These are phyloP conservation scores for Hycleus cichorii DNA, from an alignment of 1,140 invertebrate genomes.

Conservation along the genomic window DNA sequence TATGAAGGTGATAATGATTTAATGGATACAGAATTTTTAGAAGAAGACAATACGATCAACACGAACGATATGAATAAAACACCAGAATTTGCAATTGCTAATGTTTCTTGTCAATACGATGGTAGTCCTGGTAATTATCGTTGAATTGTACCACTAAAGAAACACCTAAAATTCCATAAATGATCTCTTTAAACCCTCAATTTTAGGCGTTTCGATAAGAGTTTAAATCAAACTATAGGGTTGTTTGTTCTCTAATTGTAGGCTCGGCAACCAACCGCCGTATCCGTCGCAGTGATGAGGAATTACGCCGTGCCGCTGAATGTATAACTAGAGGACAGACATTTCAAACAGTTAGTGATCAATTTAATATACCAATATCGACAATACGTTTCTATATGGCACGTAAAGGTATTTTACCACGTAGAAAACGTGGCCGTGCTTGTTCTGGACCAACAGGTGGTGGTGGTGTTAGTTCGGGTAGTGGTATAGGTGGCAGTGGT, in stretches of 20 bases:
- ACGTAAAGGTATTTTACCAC: conserved; percentile 67
- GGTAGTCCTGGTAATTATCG: conserved; percentile 37
- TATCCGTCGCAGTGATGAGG: conserved; percentile 62
- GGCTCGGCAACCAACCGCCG: conserved; percentile 40
- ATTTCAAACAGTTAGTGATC: conserved; percentile 73
- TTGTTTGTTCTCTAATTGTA: neutral
- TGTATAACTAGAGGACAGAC: conserved; percentile 71
- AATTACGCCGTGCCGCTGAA: conserved; percentile 67
- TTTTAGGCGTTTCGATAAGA: too few species aligned
- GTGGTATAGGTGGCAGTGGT: conserved; percentile 15
- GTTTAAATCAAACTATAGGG: too few species aligned
- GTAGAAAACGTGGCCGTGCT: conserved; percentile 59
- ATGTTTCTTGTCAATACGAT: conserved; percentile 53
- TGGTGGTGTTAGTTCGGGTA: neutral
- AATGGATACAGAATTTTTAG: conserved; percentile 38
- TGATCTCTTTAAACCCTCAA: too few species aligned
- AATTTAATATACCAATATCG: conserved; percentile 78
- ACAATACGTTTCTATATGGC: conserved; percentile 80
- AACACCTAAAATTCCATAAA: too few species aligned
- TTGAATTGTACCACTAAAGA: too few species aligned
- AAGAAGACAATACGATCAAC: conserved; percentile 33
- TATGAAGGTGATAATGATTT: conserved; percentile 37
- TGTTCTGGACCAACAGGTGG: conserved; percentile 34
- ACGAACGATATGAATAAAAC: conserved; percentile 23
- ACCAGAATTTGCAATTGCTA: conserved; percentile 51